Evolutionary conservation across 2,888 invertebrate genomes (phyloP).

Genomic region (Oegoconia quadripuncta): DNA sequence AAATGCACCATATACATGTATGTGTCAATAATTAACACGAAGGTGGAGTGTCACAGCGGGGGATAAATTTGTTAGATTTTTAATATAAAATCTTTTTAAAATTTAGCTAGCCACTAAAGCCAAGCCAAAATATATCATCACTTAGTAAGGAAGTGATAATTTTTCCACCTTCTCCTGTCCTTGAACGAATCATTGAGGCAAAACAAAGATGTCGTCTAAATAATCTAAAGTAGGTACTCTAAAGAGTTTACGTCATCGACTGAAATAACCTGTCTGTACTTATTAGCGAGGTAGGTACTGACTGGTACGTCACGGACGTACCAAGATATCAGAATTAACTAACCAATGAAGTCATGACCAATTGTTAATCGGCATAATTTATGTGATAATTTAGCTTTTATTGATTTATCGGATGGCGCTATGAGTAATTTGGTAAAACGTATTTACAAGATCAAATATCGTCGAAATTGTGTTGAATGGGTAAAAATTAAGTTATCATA

Average conservation of each 20-base stretch:
- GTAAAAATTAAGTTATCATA: background rate
- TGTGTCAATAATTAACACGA: too few species aligned
- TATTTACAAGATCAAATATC: background rate
- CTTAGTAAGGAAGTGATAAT: constrained; percentile 19
- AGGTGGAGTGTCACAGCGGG: too few species aligned
- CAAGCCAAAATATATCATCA: background rate
- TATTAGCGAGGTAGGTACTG: constrained; percentile 26
- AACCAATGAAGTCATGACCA: constrained; percentile 10
- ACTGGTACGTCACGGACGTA: constrained; percentile 10
- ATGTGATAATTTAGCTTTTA: constrained; percentile 3
- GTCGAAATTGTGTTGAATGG: background rate
- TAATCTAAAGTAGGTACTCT: constrained; percentile 3
- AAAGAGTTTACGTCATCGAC: constrained; percentile 53
- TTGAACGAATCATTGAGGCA: constrained; percentile 27
- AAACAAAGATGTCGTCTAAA: constrained; percentile 3
- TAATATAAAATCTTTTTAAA: too few species aligned
- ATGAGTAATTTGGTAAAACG: background rate
- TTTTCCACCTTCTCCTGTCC: constrained; percentile 24
- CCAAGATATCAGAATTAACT: constrained; percentile 22
- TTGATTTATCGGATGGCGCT: background rate
- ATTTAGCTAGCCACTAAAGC: too few species aligned
- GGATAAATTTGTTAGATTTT: too few species aligned
- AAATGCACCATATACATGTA: too few species aligned
- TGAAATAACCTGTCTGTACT: constrained; percentile 47
- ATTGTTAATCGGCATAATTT: constrained; percentile 10